Evolutionary conservation across 2,888 invertebrate genomes (phyloP).

Genomic region (Drosophila lutescens): DNA sequence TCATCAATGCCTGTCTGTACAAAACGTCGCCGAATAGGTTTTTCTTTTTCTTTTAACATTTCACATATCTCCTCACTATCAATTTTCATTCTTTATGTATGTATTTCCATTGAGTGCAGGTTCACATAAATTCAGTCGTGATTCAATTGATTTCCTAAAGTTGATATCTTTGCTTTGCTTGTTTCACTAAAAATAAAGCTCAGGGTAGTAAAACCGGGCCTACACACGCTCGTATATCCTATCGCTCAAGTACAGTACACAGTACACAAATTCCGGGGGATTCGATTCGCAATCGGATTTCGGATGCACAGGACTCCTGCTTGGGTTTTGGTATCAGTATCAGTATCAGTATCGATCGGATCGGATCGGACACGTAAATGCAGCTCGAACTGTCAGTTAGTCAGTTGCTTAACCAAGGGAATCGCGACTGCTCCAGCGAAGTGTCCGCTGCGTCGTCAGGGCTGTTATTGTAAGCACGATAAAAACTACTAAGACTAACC

Average conservation of each 20-base stretch:
- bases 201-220: constrained; percentile 61
- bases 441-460: constrained; percentile 19
- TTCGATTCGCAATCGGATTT: background rate
- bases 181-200: constrained; percentile 68
- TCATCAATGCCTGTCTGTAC: constrained; percentile 45
- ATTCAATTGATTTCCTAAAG: constrained; percentile 60
- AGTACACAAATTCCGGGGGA: background rate
- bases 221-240: constrained; percentile 17
- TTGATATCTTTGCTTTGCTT: constrained; percentile 23
- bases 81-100: constrained; percentile 9
- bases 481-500: constrained; percentile 58
- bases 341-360: too few relatives aligned
- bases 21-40: constrained; percentile 49
- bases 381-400: constrained; percentile 63
- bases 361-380: constrained; percentile 58
- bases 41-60: constrained; percentile 5
- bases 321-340: background rate
- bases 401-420: constrained; percentile 45
- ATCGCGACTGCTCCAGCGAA: constrained; percentile 36
- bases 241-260: background rate
- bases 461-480: constrained; percentile 62
- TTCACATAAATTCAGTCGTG: constrained; percentile 79
- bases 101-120: constrained; percentile 58
- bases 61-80: constrained; percentile 9
- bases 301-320: background rate